These are phyloP conservation scores for Caenorhabditis sinica DNA, from an alignment of 2,888 invertebrate genomes.

Conservation along the genomic window DNA sequence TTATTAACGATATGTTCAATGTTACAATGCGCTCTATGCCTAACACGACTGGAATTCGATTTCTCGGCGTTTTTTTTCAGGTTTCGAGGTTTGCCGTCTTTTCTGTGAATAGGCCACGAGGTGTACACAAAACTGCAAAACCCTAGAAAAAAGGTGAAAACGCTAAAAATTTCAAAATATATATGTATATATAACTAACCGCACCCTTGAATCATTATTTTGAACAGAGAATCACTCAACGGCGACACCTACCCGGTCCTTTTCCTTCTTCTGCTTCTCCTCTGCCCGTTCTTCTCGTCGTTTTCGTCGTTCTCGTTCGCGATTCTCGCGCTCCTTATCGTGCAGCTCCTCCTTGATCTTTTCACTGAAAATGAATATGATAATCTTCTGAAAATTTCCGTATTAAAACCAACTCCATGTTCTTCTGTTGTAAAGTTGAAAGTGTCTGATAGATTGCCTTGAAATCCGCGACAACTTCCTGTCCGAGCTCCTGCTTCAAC, in stretches of 20 bases:
- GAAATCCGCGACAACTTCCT: conserved; percentile 52
- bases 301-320: conserved; percentile 40
- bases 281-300: conserved; percentile 56
- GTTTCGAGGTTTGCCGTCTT: too few relatives aligned
- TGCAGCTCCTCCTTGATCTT: conserved; percentile 60
- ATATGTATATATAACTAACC: too few relatives aligned
- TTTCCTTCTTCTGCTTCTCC: conserved; percentile 38
- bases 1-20: too few relatives aligned
- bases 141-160: too few relatives aligned
- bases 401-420: conserved; percentile 53
- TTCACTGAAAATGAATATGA: conserved; percentile 49
- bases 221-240: too few relatives aligned
- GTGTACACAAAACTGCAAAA: too few relatives aligned
- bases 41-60: too few relatives aligned
- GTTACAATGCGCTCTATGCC: too few relatives aligned
- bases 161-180: too few relatives aligned
- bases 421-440: conserved; percentile 59
- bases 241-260: conserved; percentile 27
- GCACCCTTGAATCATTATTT: too few relatives aligned
- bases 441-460: conserved; percentile 58
- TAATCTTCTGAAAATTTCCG: not conserved
- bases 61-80: too few relatives aligned
- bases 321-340: conserved; percentile 63
- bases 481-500: conserved; percentile 54
- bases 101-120: too few relatives aligned